Percentiles rank a stretch among this genome's conserved stretches.
Conservation (phyloP, 2,113 vertebrate species). For the Hippocampus guttulatus region DNA sequence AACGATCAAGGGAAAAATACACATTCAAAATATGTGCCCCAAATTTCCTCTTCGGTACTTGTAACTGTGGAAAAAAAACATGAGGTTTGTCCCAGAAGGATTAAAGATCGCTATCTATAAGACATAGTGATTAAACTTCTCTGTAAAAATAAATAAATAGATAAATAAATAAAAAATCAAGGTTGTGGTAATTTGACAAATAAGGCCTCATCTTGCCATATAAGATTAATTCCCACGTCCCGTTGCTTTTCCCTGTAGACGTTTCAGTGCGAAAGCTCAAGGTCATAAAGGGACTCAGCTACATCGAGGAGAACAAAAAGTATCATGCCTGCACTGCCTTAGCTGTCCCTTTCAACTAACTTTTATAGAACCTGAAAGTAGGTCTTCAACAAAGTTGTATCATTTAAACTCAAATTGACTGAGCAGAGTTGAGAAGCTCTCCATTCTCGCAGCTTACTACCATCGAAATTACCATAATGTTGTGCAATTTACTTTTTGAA, state of each 20-base stretch:
- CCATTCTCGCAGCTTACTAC: no score
- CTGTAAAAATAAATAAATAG: constrained; percentile 54
- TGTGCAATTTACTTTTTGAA: no score
- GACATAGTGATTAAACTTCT: constrained; percentile 66
- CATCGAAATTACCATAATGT: no score
- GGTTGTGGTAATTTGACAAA: constrained; percentile 75
- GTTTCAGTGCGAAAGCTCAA: constrained; percentile 61
- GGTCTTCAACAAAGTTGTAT: constrained; percentile 25
- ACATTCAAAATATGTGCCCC: no score
- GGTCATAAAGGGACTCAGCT: constrained; percentile 56
- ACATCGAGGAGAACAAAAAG: constrained; percentile 16
- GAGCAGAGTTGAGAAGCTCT: no score
- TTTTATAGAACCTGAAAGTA: constrained; percentile 22
- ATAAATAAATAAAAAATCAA: constrained; percentile 56
- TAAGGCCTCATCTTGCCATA: constrained; percentile 64
- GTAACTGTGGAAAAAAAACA: no score
- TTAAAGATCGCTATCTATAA: constrained; percentile 68
- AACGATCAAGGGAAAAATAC: no score
- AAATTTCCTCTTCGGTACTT: no score
- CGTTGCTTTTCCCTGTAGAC: constrained; percentile 68
- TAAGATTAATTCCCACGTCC: constrained; percentile 73
- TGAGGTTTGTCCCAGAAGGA: no score
- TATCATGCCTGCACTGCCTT: constrained; percentile 12
- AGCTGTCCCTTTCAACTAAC: constrained; percentile 17
- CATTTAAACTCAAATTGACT: constrained; percentile 11